Evolutionary conservation across 1,140 invertebrate species (phyloP).

Genomic region (Halotydeus destructor): DNA sequence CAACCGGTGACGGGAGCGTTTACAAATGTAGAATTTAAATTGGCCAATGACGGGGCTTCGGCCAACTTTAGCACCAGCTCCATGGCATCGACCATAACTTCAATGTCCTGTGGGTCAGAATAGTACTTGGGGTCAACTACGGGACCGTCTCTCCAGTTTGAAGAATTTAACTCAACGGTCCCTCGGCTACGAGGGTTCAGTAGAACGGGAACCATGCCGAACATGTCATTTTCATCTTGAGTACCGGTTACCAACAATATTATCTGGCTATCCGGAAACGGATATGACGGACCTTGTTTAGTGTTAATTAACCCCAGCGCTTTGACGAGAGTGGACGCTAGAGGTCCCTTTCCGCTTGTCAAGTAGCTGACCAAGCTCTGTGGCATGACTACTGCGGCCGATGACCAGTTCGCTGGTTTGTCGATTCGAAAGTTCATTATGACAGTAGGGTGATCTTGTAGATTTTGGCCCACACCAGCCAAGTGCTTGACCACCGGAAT

Average conservation of each 20-base stretch:
- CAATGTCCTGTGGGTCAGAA: conserved; percentile 48
- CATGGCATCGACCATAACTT: conserved; percentile 47
- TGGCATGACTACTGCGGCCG: background rate
- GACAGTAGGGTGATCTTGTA: conserved; percentile 29
- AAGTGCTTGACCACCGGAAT: conserved; percentile 23
- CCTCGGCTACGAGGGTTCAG: conserved; percentile 48
- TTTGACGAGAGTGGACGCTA: conserved; percentile 10
- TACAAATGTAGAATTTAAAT: background rate
- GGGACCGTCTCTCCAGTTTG: conserved; percentile 67
- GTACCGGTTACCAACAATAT: conserved; percentile 5
- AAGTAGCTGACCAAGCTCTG: conserved; percentile 6
- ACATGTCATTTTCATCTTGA: background rate
- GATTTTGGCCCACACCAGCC: conserved; percentile 21
- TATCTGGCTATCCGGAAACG: conserved; percentile 58
- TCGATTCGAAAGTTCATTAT: conserved; percentile 17
- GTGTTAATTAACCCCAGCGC: conserved; percentile 5
- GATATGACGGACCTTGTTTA: conserved; percentile 58
- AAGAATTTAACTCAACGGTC: conserved; percentile 42
- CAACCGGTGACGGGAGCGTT: conserved; percentile 31
- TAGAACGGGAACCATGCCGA: conserved; percentile 32
- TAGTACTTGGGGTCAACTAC: conserved; percentile 83
- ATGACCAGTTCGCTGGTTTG: background rate
- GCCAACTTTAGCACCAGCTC: background rate
- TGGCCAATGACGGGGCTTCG: background rate
- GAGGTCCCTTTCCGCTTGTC: conserved; percentile 43